Base-by-base conservation (phyloP, 2,113 vertebrate genomes). In the Odobenus rosmarus region DNA sequence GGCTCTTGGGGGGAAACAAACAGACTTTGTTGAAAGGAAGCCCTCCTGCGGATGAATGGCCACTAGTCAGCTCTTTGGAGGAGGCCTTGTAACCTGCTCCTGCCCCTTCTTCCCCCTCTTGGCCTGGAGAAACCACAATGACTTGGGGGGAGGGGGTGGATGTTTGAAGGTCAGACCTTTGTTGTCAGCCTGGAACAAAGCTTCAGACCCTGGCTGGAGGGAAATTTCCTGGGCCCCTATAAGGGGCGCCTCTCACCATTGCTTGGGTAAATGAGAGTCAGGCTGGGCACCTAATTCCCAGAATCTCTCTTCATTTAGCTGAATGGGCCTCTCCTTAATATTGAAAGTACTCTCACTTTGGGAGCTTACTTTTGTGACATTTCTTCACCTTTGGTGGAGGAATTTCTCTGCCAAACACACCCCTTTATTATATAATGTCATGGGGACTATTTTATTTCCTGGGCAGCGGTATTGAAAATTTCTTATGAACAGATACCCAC, bases 1-100 rank as follows among this genome's bases (percentile, higher is more conserved):
- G 71, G 49, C 88, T 93, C 51, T 83, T 49, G 80, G 55, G 51
- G 67, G 67, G 88, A 55, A 92, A 96, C 96, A 97, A 92, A 84
- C 53, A 96, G 90, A 95, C 96, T 95, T 85, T 93, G 95, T 97
- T 96, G 76, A 76, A 93, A 72, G 28, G 86, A 59, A 87, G 18
- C 36, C 62, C 46, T 92, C 92, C 62, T 71, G 83, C 1, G 9
- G 10, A 69, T 92, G 94, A 97, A 92, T 94, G 96, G 83, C 61
- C 46, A 26, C 69, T 3, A 84, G 88, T 82, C 88, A 94, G 76
- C 49, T 46, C 62, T 84, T 42, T 3, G 0, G 26, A 88, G 57
- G 46, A 49, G 77, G 80, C n/a, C 39, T 4, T 4, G 11, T 90
- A 95, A 88, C 95, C 71, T 95, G 88, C 33, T 21, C 42, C 14